Evolutionary conservation across 2,113 vertebrate genomes (phyloP).

Genomic region (Lasiurus borealis): DNA sequence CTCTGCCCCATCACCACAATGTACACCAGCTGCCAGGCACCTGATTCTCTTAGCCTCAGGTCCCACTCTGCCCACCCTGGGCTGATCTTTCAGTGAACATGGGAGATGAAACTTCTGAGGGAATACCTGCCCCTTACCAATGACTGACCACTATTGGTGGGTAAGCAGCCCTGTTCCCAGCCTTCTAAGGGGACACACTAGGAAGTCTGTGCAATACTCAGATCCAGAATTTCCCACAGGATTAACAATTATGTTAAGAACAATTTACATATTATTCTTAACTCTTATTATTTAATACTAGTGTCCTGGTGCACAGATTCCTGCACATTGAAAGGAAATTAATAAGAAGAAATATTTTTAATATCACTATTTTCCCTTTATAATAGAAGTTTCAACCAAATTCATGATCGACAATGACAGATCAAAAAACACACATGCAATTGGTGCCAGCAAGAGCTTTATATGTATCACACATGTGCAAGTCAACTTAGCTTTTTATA

Average conservation of each 20-base stretch:
- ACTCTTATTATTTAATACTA: not conserved
- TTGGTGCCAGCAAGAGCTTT: too few relatives aligned
- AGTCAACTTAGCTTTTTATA: too few relatives aligned
- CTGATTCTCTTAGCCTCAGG: not conserved
- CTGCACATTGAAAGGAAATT: too few relatives aligned
- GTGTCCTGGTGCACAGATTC: too few relatives aligned
- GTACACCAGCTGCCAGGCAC: not conserved
- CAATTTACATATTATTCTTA: not conserved
- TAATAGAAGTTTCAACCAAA: too few relatives aligned
- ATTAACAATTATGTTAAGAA: not conserved
- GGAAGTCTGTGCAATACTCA: not conserved
- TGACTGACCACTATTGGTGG: not conserved
- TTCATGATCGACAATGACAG: too few relatives aligned
- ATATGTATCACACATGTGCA: too few relatives aligned
- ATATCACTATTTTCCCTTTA: too few relatives aligned
- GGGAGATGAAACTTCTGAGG: not conserved
- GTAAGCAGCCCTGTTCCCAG: not conserved
- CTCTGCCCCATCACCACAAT: not conserved
- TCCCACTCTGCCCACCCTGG: not conserved
- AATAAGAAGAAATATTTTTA: too few relatives aligned
- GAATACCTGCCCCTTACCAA: not conserved
- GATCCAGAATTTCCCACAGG: not conserved
- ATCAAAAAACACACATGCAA: too few relatives aligned
- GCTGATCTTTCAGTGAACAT: not conserved
- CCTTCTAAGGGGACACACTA: not conserved